Base-by-base conservation (phyloP, 35 echinoderm and acorn worm genomes). In the Ophiothrix spiculata region DNA sequence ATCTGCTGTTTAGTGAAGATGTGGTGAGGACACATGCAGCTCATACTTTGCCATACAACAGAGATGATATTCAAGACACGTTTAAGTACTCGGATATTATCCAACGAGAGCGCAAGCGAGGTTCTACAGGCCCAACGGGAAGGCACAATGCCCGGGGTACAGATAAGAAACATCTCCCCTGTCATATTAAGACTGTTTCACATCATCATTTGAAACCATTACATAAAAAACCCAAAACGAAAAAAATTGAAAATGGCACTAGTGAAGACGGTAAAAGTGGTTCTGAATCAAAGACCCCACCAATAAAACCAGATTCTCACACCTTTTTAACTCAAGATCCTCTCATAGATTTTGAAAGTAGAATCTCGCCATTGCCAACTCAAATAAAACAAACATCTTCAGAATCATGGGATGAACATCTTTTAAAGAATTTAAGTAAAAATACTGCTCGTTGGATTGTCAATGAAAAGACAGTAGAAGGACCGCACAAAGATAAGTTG, bases 401-500 rank as follows among this genome's bases (percentile, higher is more conserved):
- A 31, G 33, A 87, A 75, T 93, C 88, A 33, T 97, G 94, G 94
- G 94, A 97, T 41, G 83, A 81, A 31, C 79, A 90, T 63, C 32
- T 97, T 32, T 73, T 97, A 34, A 40, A 90, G 74, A 76, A 92
- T 56, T 56, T 97, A 32, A 97, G 94, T 35, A 97, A 97, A 60
- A 97, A 88, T 23, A 97, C 94, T 6, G 94, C 94, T 25, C 56
- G 94, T n/a, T 97, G 94, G 94, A 97, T 97, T 32, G 90, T 92
- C 8, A 82, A 75, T 33, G 94, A 97, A 42, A 84, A 90, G 37
- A 90, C 87, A 0, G 39, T 35, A 6, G 88, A 95, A 19, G 94
- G 94, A 0, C 87, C 83, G 6, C 94, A 89, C 54, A 92, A 87
- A 76, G 94, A 92, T 36, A 92, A 80, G 45, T 80, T 97, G 16